phyloP scores from a whole-genome alignment of 1,140 invertebrate species.

The Schlechtendalia chinensis region DNA sequence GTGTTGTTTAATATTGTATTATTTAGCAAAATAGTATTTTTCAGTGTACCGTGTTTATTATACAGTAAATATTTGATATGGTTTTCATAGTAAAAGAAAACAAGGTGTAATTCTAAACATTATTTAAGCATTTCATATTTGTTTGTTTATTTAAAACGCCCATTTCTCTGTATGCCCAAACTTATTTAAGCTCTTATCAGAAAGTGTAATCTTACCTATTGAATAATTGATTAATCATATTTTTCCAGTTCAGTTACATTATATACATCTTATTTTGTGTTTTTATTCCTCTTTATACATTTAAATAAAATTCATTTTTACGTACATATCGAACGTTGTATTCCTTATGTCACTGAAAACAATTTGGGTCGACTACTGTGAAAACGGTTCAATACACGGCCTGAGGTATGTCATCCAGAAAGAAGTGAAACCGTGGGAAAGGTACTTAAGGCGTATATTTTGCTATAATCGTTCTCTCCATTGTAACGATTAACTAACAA shows the following conservation, averaged over 20 bases:
- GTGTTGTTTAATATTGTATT: conserved; percentile 18
- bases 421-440: conserved; percentile 1
- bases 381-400: conserved; percentile 53
- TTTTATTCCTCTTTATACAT: background rate
- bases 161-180: background rate
- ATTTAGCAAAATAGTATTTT: conserved; percentile 11
- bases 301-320: background rate
- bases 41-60: background rate
- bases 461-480: no score
- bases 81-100: background rate
- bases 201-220: background rate
- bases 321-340: background rate
- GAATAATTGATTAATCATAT: background rate
- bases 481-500: background rate
- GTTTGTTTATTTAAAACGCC: background rate
- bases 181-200: background rate
- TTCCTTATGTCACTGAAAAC: conserved; percentile 5
- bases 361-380: conserved; percentile 52
- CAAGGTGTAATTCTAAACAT: background rate
- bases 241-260: background rate
- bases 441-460: background rate
- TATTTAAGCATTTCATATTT: background rate
- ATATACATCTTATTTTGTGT: background rate
- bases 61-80: background rate
- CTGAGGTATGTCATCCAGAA: conserved; percentile 51